Evolutionary conservation across 2,797 vertebrate species (phyloP).

Genomic region (Cirrhinus mrigala): DNA sequence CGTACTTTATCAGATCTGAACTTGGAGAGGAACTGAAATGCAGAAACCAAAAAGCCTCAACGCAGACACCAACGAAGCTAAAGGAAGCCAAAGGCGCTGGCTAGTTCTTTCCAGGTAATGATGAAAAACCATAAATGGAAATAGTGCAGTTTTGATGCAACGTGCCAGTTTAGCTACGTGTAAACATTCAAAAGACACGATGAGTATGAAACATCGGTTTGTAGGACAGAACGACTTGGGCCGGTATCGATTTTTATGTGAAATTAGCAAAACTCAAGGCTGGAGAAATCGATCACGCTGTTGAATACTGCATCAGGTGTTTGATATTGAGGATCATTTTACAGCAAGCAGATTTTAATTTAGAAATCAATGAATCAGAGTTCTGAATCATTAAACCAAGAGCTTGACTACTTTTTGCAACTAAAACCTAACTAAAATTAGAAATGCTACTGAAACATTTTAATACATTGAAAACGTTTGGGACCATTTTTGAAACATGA

Average conservation of each 20-base stretch:
- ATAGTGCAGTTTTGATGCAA: not conserved
- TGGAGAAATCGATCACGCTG: not conserved
- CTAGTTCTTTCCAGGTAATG: not conserved
- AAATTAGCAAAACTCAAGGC: not conserved
- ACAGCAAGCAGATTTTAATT: not conserved
- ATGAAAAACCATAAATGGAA: not conserved
- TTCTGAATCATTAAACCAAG: too few species aligned
- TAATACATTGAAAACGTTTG: too few species aligned
- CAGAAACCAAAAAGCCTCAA: conserved; percentile 2
- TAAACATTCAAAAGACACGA: not conserved
- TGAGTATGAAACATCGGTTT: not conserved
- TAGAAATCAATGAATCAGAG: too few species aligned
- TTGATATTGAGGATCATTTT: conserved; percentile 17
- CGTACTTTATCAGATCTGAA: not conserved
- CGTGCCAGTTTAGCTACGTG: not conserved
- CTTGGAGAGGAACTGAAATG: not conserved
- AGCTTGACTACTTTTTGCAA: too few species aligned
- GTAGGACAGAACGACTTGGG: conserved; percentile 1
- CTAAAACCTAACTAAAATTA: too few species aligned
- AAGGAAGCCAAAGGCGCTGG: not conserved
- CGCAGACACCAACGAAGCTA: not conserved
- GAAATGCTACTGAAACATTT: too few species aligned
- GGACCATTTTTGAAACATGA: too few species aligned
- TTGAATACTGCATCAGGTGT: conserved; percentile 31
- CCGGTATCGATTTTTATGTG: conserved; percentile 5